A percentile compares a stretch with the other conserved stretches of the same genome.
These are phyloP conservation scores for Sialis lutaria DNA, from an alignment of 2,888 invertebrate species.

Conservation along the genomic window DNA sequence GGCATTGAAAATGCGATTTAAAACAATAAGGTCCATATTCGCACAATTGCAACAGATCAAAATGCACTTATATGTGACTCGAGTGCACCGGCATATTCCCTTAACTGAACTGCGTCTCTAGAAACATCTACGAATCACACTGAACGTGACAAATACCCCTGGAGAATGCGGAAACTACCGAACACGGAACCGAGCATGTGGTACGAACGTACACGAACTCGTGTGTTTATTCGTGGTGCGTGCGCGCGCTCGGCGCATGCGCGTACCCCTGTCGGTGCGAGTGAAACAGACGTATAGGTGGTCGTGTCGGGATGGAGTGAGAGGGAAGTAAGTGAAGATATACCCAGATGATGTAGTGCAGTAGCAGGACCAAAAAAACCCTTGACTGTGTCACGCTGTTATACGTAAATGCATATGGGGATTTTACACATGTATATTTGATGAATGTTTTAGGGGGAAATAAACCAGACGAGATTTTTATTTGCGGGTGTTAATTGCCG, in stretches of 20 bases:
- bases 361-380: neutral
- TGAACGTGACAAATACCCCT: neutral
- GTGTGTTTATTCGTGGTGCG: neutral
- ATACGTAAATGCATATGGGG: no score
- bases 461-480: no score
- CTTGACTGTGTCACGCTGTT: neutral
- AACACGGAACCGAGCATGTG: neutral
- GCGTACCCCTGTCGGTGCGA: neutral
- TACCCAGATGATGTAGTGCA: neutral
- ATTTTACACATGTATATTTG: no score
- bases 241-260: neutral
- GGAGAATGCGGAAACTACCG: neutral
- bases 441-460: no score
- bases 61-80: no score
- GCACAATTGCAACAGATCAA: no score
- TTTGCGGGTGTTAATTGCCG: no score
- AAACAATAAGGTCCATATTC: no score
- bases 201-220: neutral
- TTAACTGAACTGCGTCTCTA: neutral
- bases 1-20: no score
- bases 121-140: neutral
- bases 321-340: neutral
- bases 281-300: neutral
- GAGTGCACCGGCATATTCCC: neutral
- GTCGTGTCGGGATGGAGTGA: neutral